Evolutionary conservation across 2,797 vertebrate species (phyloP).

Genomic region (Falco novaeseelandiae): DNA sequence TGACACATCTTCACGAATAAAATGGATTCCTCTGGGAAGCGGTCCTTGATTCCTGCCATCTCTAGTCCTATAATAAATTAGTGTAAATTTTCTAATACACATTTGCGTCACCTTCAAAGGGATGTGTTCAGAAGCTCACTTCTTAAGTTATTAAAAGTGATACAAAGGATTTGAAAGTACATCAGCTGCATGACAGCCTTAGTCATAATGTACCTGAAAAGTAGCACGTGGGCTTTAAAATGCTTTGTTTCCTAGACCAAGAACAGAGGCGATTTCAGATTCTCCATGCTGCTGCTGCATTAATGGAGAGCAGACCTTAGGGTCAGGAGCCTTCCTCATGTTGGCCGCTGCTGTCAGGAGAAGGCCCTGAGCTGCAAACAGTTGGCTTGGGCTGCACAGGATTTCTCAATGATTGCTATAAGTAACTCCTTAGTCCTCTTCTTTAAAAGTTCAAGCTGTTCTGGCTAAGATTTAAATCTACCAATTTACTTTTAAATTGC

Average conservation of each 20-base stretch:
- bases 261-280: background rate
- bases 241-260: background rate
- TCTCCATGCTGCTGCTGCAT: background rate
- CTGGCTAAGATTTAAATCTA: background rate
- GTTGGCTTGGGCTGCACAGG: background rate
- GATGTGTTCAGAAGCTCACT: background rate
- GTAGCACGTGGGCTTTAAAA: background rate
- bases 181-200: background rate
- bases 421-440: background rate
- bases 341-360: background rate
- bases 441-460: background rate
- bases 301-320: background rate
- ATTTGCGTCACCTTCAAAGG: background rate
- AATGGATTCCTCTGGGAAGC: background rate
- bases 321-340: background rate
- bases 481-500: background rate
- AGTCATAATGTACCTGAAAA: background rate
- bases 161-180: background rate
- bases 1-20: background rate
- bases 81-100: rapidly evolving
- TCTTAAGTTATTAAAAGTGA: background rate
- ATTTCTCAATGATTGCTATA: background rate
- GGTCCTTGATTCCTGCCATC: rapidly evolving
- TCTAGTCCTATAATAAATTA: too few relatives aligned
- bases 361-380: background rate